Evolutionary conservation across 2,888 invertebrate species (phyloP).

Genomic region (Dugesia japonica): DNA sequence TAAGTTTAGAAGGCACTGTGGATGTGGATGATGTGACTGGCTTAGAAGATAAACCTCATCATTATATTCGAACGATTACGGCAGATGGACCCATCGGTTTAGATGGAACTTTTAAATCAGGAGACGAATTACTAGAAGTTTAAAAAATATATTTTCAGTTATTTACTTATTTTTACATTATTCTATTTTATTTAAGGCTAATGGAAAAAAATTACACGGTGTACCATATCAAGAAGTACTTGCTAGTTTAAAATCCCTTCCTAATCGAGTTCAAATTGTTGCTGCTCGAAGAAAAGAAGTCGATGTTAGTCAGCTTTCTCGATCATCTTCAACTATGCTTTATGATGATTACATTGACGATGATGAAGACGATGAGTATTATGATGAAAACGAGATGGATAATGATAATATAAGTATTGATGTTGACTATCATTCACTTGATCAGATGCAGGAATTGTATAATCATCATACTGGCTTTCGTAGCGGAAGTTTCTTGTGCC

Average conservation of each 20-base stretch:
- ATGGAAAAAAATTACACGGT: conserved; percentile 70
- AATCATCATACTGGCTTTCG: neutral
- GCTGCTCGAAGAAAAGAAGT: conserved; percentile 55
- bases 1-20: conserved; percentile 89
- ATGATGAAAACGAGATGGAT: neutral
- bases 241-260: conserved; percentile 73
- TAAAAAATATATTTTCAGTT: no score
- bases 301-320: neutral
- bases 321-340: neutral
- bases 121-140: conserved; percentile 75
- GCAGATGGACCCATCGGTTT: conserved; percentile 92
- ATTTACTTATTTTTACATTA: neutral
- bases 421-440: neutral
- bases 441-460: neutral
- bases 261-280: conserved; percentile 73
- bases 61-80: conserved; percentile 86
- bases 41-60: conserved; percentile 86
- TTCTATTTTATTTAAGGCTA: conserved; percentile 54
- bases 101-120: conserved; percentile 70
- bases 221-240: conserved; percentile 87
- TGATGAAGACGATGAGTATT: neutral
- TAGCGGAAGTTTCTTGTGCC: neutral
- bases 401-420: conserved; percentile 10
- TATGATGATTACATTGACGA: conserved; percentile 21
- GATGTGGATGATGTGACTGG: conserved; percentile 75